A percentile compares a stretch with the other conserved stretches of the same genome.
phyloP scores from a whole-genome alignment of 2,113 vertebrate species.

The Pardalotus punctatus region DNA sequence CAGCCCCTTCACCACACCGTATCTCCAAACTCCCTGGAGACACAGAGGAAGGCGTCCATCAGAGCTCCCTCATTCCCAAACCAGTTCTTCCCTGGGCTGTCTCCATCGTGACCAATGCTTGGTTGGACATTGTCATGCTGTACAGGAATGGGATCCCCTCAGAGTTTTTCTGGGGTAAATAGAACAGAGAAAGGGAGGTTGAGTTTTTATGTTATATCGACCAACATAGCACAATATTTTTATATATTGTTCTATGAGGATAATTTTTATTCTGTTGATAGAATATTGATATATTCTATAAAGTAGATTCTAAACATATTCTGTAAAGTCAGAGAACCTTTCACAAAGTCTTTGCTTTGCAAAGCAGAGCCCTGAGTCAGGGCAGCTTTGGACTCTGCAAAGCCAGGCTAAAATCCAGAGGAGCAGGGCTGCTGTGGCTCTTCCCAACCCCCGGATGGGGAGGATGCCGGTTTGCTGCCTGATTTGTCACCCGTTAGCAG shows the following conservation, averaged over 20 bases:
- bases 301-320: neutral
- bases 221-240: neutral
- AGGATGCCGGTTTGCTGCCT: neutral
- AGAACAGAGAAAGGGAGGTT: neutral
- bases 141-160: neutral
- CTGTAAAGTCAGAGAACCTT: neutral
- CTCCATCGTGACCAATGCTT: fast-evolving
- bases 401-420: neutral
- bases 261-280: neutral
- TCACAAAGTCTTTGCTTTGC: neutral
- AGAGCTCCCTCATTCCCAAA: neutral
- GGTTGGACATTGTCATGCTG: neutral
- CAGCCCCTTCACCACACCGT: fast-evolving
- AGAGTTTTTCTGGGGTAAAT: neutral
- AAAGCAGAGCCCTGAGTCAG: neutral
- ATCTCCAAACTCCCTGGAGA: neutral
- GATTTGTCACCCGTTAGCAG: neutral
- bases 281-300: neutral
- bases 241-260: neutral
- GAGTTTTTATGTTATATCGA: neutral
- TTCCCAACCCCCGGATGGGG: fast-evolving
- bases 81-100: neutral
- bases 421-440: neutral
- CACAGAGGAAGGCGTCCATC: fast-evolving
- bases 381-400: neutral